Percentiles rank a stretch among this genome's conserved stretches.
These are phyloP conservation scores for Pantherophis alleghaniensis DNA, from an alignment of 2,797 vertebrate genomes.

Conservation along the genomic window DNA sequence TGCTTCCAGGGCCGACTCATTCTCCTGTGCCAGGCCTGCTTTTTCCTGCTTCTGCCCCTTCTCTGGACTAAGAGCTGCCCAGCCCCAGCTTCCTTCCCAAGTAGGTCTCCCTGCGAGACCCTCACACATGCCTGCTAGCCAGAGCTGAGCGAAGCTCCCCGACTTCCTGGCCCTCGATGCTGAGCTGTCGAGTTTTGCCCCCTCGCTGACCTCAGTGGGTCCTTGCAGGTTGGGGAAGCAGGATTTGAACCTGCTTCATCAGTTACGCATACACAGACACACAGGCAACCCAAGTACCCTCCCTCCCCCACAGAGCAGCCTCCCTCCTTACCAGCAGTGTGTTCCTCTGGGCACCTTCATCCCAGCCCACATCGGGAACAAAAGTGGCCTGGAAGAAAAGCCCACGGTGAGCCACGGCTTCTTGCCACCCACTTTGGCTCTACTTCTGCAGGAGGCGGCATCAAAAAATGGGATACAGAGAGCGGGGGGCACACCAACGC, in stretches of 20 bases:
- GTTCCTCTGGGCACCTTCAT: not conserved
- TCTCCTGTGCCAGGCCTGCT: not conserved
- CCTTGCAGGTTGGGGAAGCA: not conserved
- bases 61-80: not conserved
- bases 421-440: not conserved
- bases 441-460: not conserved
- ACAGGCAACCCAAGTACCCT: not conserved
- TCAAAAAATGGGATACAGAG: not conserved
- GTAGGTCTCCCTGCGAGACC: not conserved
- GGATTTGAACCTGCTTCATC: not conserved
- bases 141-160: not conserved
- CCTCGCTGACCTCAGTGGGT: not conserved
- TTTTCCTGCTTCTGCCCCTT: not conserved
- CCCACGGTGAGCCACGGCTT: not conserved
- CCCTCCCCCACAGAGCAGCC: not conserved
- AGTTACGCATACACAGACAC: not conserved
- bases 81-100: not conserved
- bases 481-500: slow-evolving; percentile 19
- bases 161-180: not conserved
- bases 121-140: not conserved
- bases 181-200: not conserved
- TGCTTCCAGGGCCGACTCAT: not conserved
- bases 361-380: not conserved
- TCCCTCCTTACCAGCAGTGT: not conserved
- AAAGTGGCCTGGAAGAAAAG: slow-evolving; percentile 17